phyloP scores from a whole-genome alignment of 2,888 invertebrate species.

The Paralinhomoeus sp. region DNA sequence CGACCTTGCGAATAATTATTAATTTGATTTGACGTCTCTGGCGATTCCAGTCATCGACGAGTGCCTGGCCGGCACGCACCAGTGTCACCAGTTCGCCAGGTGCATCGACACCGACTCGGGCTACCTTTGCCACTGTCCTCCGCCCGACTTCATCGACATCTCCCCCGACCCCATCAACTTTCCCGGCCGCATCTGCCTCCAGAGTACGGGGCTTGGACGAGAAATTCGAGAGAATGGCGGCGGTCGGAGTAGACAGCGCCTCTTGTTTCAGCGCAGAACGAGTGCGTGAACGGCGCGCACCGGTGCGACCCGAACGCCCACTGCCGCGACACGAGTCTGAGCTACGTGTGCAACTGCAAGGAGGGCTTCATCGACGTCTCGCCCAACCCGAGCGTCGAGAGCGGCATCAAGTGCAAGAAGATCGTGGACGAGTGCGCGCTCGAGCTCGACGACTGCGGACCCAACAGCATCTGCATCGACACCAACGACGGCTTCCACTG shows the following conservation, averaged over 20 bases:
- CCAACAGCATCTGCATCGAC: conserved; percentile 21
- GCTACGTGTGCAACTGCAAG: conserved; percentile 23
- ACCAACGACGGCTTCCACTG: conserved; percentile 19
- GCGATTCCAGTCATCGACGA: conserved; percentile 18
- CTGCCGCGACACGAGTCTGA: conserved; percentile 19
- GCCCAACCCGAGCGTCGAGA: conserved; percentile 13
- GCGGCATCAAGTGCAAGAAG: conserved; percentile 10
- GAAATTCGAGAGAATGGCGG: too few relatives aligned
- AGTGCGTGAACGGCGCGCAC: conserved; percentile 17
- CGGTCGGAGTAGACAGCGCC: too few relatives aligned
- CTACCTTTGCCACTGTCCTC: conserved; percentile 23
- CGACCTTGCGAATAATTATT: too few relatives aligned
- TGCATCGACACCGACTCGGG: conserved; percentile 20
- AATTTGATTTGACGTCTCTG: background rate
- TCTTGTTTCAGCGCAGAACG: conserved; percentile 11
- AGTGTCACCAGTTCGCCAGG: conserved; percentile 13
- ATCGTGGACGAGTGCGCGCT: conserved; percentile 19
- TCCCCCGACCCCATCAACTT: conserved; percentile 19
- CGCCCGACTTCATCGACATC: conserved; percentile 22
- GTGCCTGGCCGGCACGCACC: conserved; percentile 16
- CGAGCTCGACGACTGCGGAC: conserved; percentile 5
- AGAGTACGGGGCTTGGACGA: too few relatives aligned
- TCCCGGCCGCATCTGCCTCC: conserved; percentile 8
- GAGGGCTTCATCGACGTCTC: conserved; percentile 24
- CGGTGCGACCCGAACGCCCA: conserved; percentile 12